Evolutionary conservation across 2,888 invertebrate species (phyloP).

Genomic region (Thera britannica): DNA sequence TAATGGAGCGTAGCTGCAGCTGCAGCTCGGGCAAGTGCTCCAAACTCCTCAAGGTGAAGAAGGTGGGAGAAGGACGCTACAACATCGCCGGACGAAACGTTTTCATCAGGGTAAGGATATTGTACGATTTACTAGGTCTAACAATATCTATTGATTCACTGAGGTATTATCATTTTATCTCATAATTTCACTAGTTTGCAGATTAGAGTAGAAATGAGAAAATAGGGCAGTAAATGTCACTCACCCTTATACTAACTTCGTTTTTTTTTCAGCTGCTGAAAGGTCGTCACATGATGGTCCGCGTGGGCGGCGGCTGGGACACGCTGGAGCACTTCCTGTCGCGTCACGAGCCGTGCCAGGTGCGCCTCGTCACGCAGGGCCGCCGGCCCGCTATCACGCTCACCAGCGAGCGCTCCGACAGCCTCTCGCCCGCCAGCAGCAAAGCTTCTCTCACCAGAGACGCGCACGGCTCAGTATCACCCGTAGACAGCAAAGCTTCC

Average conservation of each 20-base stretch:
- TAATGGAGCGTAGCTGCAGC: slow-evolving; percentile 90
- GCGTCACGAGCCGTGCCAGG: slow-evolving; percentile 94
- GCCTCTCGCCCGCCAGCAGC: slow-evolving; percentile 57
- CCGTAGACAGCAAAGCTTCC: slow-evolving; percentile 48
- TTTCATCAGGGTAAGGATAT: slow-evolving; percentile 91
- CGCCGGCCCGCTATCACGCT: slow-evolving; percentile 49
- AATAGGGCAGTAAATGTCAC: not conserved
- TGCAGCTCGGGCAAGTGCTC: slow-evolving; percentile 89
- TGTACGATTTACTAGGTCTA: not conserved
- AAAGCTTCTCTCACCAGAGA: slow-evolving; percentile 53
- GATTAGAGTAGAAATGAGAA: not conserved
- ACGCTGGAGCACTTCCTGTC: slow-evolving; percentile 96
- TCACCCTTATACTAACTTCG: not conserved
- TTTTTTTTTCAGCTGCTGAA: slow-evolving; percentile 88
- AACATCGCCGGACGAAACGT: slow-evolving; percentile 94
- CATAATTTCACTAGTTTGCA: no score
- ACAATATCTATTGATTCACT: no score
- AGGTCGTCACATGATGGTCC: slow-evolving; percentile 97
- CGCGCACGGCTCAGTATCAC: slow-evolving; percentile 58
- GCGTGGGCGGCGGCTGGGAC: slow-evolving; percentile 97
- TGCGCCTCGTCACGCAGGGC: slow-evolving; percentile 82
- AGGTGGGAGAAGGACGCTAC: slow-evolving; percentile 94
- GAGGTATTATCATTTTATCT: no score
- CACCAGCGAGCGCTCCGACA: slow-evolving; percentile 31
- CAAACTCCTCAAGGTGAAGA: slow-evolving; percentile 89